Base-by-base conservation (phyloP, 2,797 vertebrate genomes). In the Spondyliosoma cantharus region DNA sequence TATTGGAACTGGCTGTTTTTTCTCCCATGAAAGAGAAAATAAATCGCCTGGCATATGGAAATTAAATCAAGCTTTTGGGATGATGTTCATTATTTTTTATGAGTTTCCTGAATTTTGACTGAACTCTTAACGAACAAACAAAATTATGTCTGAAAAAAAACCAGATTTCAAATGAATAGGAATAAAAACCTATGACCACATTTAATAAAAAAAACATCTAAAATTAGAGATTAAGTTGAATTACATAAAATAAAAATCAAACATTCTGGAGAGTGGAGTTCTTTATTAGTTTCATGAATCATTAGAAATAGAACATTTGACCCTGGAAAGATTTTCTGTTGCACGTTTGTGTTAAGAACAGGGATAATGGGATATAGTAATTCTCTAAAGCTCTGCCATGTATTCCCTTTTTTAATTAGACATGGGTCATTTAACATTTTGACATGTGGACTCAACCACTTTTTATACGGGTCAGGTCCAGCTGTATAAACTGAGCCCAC, bases 401-500 rank as follows among this genome's bases (percentile, higher is more conserved):
- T 12, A 59, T 37, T 49, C 29, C 68, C 19, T 53, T 37, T 64
- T 59, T 43, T 32, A 27, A 45, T 75, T 49, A 64, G 53, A 74
- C 24, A 68, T 13, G 48, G 42, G 19, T 74, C 62, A 58, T 2
- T 83, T 59, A 53, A 71, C 17, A 32, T 61, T 56, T 60, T 71
- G 2, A 71, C 74, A 66, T 65, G 58, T 14, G 4, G 24, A 62
- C 49, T 37, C 24, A 74, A 6, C 6, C 46, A 7, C 25, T 59
- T 65, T 76, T 61, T 27, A 50, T 71, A 32, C 7, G 0, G 3
- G 19, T 60, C 42, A 13, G 17, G 59, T 13, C 59, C 43, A 65
- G 52, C 64, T 76, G 78, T 66, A 5, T 19, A 54, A 64, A 73
- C 58, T 22, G 24, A 67, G 5, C 15, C 43, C 58, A 74, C 60